Conservation (phyloP, 2,888 invertebrate genomes). For the Eristalis arbustorum region DNA sequence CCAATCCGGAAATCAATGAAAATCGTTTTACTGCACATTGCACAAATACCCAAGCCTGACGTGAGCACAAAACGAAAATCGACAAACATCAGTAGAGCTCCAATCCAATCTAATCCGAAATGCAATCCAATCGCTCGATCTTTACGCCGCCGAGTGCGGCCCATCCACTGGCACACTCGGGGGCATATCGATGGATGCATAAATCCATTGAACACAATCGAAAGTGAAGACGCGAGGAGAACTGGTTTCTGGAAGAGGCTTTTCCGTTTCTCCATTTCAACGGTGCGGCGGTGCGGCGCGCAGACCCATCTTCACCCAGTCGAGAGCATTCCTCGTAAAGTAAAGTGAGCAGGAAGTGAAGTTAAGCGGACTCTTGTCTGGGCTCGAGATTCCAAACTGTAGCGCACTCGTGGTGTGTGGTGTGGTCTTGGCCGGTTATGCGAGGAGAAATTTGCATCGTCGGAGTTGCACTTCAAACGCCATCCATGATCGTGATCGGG, state of each 20-base stretch:
- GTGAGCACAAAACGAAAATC: conserved; percentile 33
- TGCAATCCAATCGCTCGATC: conserved; percentile 16
- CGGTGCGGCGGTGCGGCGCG: background rate
- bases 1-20: conserved; percentile 39
- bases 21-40: conserved; percentile 13
- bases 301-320: conserved; percentile 57
- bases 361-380: conserved; percentile 19
- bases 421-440: conserved; percentile 42
- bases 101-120: conserved; percentile 13
- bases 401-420: conserved; percentile 7
- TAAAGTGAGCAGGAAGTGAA: conserved; percentile 44
- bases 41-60: conserved; percentile 29
- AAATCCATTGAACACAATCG: conserved; percentile 18
- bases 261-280: conserved; percentile 35
- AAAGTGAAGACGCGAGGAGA: conserved; percentile 19
- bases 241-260: conserved; percentile 31
- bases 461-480: conserved; percentile 29
- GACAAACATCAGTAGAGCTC: conserved; percentile 47
- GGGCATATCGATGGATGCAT: conserved; percentile 15
- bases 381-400: conserved; percentile 27
- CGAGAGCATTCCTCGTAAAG: conserved; percentile 11
- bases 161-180: background rate
- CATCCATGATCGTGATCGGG: conserved; percentile 21
- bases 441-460: conserved; percentile 51
- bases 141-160: background rate